phyloP scores from a whole-genome alignment of 1,140 invertebrate species.

The Apis cerana region DNA sequence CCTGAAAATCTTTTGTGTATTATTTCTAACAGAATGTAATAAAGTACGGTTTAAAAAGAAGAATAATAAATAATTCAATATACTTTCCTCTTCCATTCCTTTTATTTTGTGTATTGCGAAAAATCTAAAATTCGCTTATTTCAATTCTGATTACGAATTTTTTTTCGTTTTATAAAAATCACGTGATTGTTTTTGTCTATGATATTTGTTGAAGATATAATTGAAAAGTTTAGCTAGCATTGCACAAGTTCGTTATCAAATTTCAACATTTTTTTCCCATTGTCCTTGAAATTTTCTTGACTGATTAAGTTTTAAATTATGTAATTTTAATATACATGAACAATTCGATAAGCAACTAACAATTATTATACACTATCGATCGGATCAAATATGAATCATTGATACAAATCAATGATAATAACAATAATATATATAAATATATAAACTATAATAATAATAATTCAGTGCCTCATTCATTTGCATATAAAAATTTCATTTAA shows the following conservation, averaged over 20 bases:
- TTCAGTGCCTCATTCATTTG: no score
- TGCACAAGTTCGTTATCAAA: not conserved
- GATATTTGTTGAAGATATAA: not conserved
- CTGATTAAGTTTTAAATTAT: not conserved
- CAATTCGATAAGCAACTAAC: no score
- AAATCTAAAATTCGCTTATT: not conserved
- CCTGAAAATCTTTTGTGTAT: slow-evolving; percentile 60
- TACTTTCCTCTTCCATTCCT: not conserved
- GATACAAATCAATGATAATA: not conserved
- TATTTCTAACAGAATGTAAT: slow-evolving; percentile 65
- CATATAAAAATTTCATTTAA: not conserved
- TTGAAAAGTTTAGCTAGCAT: not conserved
- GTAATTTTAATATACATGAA: not conserved
- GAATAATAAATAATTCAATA: not conserved
- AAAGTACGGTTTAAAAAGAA: slow-evolving; percentile 56
- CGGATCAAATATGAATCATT: not conserved
- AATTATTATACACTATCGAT: not conserved
- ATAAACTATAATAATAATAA: not conserved
- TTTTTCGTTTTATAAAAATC: not conserved
- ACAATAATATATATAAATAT: no score
- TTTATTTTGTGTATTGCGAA: not conserved
- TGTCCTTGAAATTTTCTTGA: not conserved
- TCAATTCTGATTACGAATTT: not conserved
- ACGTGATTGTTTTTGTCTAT: not conserved
- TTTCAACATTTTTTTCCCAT: not conserved